These are phyloP conservation scores for Eulemur coronatus DNA, from an alignment of 2,797 vertebrate genomes.

Conservation along the genomic window DNA sequence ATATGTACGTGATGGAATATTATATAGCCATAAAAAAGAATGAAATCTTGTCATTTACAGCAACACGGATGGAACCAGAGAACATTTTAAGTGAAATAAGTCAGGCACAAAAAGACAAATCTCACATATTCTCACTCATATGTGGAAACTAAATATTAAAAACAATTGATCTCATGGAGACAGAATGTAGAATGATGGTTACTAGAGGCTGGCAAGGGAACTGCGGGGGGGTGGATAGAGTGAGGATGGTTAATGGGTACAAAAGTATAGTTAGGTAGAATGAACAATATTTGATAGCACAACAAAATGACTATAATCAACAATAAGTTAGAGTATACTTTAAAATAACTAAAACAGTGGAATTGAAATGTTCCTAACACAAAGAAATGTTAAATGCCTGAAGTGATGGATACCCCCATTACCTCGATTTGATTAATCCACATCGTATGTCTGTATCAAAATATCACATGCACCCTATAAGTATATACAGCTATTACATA, in stretches of 20 bases:
- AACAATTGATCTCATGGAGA: background rate
- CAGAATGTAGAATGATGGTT: background rate
- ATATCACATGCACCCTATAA: background rate
- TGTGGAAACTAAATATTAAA: background rate
- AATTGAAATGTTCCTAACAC: background rate
- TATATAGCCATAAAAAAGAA: background rate
- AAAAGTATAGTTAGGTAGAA: background rate
- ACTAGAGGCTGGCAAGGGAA: background rate
- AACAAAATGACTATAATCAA: background rate
- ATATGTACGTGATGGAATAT: background rate
- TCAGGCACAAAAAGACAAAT: background rate
- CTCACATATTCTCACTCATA: background rate
- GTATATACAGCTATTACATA: background rate
- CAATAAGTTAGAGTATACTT: too few species aligned
- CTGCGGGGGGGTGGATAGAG: background rate
- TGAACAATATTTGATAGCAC: background rate
- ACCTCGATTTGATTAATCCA: background rate
- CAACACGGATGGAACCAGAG: background rate
- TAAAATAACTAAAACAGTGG: background rate
- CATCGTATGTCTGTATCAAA: background rate
- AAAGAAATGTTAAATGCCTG: background rate
- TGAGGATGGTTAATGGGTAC: background rate
- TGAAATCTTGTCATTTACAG: background rate
- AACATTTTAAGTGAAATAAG: background rate
- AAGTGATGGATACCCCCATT: background rate